Conservation (phyloP, 2,797 vertebrate genomes). For the Remorina albescens region DNA sequence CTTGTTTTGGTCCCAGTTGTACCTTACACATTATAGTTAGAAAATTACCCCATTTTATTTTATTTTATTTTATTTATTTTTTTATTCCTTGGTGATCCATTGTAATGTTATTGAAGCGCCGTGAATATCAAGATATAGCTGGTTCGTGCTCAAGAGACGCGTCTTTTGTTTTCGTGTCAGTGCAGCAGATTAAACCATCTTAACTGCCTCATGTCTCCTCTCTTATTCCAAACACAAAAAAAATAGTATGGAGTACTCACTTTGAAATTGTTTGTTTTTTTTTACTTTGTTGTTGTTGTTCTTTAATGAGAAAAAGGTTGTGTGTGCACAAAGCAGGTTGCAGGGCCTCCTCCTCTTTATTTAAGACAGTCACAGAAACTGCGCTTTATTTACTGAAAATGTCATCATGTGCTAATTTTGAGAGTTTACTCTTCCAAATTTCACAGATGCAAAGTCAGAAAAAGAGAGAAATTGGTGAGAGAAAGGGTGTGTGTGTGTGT, state of each 20-base stretch:
- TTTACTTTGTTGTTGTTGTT: too few species aligned
- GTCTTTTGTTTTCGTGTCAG: background rate
- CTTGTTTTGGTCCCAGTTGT: background rate
- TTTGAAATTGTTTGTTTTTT: background rate
- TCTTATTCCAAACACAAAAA: background rate
- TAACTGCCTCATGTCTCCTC: background rate
- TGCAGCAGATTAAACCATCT: background rate
- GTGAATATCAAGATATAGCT: background rate
- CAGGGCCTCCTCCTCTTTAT: background rate
- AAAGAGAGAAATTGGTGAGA: background rate
- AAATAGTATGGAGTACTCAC: background rate
- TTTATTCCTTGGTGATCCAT: background rate
- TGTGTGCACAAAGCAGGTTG: conserved; percentile 12
- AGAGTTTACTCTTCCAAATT: conserved; percentile 2
- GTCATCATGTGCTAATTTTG: conserved; percentile 9
- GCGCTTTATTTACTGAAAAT: too few species aligned
- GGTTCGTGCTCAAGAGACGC: background rate
- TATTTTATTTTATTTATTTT: too few species aligned
- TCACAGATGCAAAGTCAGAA: background rate
- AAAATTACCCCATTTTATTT: background rate
- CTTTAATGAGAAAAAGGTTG: background rate
- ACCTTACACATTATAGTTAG: background rate
- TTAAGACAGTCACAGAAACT: background rate
- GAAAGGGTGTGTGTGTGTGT: conserved; percentile 1
- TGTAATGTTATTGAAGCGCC: background rate